Evolutionary conservation across 1,140 invertebrate genomes (phyloP), one percentile per base, ranked within the genome.

Genomic region (Patella vulgata): DNA sequence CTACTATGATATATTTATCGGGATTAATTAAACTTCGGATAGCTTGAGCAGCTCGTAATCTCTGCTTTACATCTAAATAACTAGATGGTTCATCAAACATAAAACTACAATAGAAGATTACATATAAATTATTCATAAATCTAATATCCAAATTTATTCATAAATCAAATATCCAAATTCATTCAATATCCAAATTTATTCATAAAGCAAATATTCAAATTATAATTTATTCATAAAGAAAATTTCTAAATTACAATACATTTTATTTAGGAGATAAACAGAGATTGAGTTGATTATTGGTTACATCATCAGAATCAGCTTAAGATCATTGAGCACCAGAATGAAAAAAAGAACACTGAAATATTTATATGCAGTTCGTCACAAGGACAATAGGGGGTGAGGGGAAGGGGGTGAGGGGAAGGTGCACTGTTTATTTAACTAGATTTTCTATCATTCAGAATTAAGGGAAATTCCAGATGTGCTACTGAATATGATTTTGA

Each of bases 1-100:
- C 97, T 0, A 99, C 97, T 74, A 99, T 97, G 59, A 99, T 96
- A 81, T 98, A 99, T 91, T 97, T 98, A 74, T 95, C 91, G 65
- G 93, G 91, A 80, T 91, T 88, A 66, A 99, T 91, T 5, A 99
- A 87, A 12, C 91, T 92, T 59, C 98, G 88, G 75, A 99, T 98
- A 17, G 96, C 95, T 68, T 91, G 84, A 61, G 98, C 97, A 87
- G 96, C 95, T 82, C 98, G 98, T 17, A 99, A 86, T 85, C 98
- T 90, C 86, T 99, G 98, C 82, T 98, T 98, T 0, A 99, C 98
- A 87, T 99, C 98, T 73, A 99, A 86, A 86, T 99, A 99, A 59
- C 93, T 96, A 28, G 97, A 99, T 0, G 98, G 98, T 79, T 99
- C 98, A 84, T 99, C 98, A 87, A 99, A 99, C 97, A 99, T 99